Evolutionary conservation across 2,888 invertebrate species (phyloP), one percentile per base, ranked within the genome.

Genomic region (Pyrrhosoma nymphula): DNA sequence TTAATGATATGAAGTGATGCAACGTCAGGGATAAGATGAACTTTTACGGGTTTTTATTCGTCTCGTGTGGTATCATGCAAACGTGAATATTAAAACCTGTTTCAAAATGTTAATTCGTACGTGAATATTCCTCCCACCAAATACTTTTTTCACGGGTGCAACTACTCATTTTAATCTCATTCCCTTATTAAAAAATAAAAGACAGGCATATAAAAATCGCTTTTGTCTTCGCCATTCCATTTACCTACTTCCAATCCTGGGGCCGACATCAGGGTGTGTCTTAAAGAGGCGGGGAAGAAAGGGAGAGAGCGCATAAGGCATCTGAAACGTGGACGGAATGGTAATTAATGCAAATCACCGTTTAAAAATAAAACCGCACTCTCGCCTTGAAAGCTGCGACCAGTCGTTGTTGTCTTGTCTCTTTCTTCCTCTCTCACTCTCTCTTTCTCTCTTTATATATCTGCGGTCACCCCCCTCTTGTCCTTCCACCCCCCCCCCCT

Each of bases 291-390:
- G 35, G 60, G 60, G 35, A 35, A 35, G n/a, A 82, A 82, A 82
- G 35, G 82, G 18, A 35, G 30, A n/a, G 69, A 82, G 2, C 35
- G 16, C 82, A 82, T 82, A 30, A 82, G 75, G n/a, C 26, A 35
- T 16, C 2, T 16, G 82, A 16, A 35, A 82, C 82, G 82, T 82
- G 82, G 35, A 82, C 16, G 82, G 82, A 82, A 30, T 82, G 30
- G 82, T 35, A 82, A 82, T 82, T 82, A 82, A 82, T 82, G 82
- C 82, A 82, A 82, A 82, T 82, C 82, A 82, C 30, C 16, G 16
- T 82, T 82, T 82, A 35, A 82, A 60, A 82, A 82, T 82, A 82
- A 82, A 82, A 35, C 16, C 82, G 18, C 82, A 18, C 82, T 82
- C 82, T 82, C 82, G 82, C 82, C 82, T 82, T 82, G 82, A 82